These are phyloP conservation scores for Hylia prasina DNA, from an alignment of 2,113 vertebrate genomes.

Conservation along the genomic window DNA sequence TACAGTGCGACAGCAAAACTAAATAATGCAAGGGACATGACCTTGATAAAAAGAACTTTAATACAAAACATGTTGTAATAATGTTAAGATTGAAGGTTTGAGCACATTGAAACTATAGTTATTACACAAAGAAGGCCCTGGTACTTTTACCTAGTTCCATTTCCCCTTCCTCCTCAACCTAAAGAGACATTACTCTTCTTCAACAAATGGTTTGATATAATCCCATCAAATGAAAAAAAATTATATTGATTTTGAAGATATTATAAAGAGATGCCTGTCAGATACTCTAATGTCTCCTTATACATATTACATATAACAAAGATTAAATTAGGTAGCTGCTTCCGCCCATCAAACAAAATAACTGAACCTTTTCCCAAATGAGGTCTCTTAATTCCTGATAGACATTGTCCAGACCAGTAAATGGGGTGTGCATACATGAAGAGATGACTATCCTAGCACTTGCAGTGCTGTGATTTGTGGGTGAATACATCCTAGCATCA, in stretches of 20 bases:
- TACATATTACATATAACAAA: neutral
- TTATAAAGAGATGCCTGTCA: neutral
- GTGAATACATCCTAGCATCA: neutral
- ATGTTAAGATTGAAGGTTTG: conserved; percentile 10
- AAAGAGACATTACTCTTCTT: neutral
- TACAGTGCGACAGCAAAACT: conserved; percentile 37
- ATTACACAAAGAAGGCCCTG: neutral
- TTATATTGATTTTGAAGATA: conserved; percentile 2
- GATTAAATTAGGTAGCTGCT: conserved; percentile 27
- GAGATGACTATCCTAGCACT: neutral
- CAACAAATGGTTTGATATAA: neutral
- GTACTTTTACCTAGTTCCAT: neutral
- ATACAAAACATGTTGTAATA: conserved; percentile 54
- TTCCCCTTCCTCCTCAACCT: neutral
- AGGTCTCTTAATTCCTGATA: conserved; percentile 1
- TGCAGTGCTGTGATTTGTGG: neutral
- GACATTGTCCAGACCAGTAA: conserved; percentile 17
- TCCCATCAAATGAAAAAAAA: neutral
- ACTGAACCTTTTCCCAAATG: conserved; percentile 1
- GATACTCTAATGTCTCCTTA: neutral
- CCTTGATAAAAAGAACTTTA: conserved; percentile 60
- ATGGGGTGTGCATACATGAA: neutral
- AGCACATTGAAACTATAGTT: neutral
- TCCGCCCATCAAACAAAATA: conserved; percentile 13
- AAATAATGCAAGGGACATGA: conserved; percentile 49